Evolutionary conservation across 2,113 vertebrate genomes (phyloP), one percentile per base, ranked within the genome.

Genomic region (Lutjanus erythropterus): DNA sequence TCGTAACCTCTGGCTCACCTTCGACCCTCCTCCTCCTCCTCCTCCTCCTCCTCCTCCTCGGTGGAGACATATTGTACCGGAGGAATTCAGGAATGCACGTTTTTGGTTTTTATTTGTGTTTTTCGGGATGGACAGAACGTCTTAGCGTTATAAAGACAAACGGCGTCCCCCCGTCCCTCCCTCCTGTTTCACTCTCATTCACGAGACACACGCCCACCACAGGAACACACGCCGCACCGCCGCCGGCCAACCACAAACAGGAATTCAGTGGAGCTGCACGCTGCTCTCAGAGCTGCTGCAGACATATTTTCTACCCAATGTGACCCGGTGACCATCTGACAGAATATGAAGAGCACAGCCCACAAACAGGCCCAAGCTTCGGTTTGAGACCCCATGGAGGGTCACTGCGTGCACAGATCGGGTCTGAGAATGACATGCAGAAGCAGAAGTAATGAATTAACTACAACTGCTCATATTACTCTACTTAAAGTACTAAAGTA

Each of bases 1-100:
- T 21, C 27, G 1, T 81, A 68, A 85, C 78, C 91, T 81, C 71
- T 80, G 85, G 74, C 23, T 90, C 21, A 87, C 86, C 87, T 80
- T 46, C 35, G 19, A 25, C 56, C 67, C 33, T 37, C 0, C 33
- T 46, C 80, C 65, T 56, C 62, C 52, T 50, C 67, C 9, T 19
- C 0, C n/a, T n/a, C 67, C 33, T 37, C 0, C 33, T 46, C 80
- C 65, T 56, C 62, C 52, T 50, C 67, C 9, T 19, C 0, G 12
- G 59, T 56, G 56, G 71, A 23, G 70, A 83, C 77, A 67, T 29
- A 46, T 77, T 84, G 84, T 44, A 72, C 50, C 41, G 11, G 44
- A 80, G 72, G 75, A 89, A 85, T 66, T 80, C 37, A 75, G 76
- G 69, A 86, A 85, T 82, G 75, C 52, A 16, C 39, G 5, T 71